Percentiles rank a stretch among this genome's conserved stretches.
Conservation (phyloP, 2,113 vertebrate genomes). For the Carassius gibelio region DNA sequence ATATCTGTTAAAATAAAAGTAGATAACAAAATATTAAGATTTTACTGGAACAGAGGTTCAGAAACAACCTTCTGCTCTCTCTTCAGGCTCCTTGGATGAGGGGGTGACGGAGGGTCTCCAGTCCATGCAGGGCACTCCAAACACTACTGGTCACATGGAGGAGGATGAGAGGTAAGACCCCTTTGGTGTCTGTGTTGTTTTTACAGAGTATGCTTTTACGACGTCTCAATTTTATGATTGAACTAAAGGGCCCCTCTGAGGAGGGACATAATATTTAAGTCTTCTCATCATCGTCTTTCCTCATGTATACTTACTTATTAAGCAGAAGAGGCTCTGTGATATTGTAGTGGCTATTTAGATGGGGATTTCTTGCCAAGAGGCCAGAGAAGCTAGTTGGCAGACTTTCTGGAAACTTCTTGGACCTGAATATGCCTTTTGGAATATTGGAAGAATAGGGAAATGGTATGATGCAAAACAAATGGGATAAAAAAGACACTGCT, state of each 20-base stretch:
- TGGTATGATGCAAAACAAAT: slow-evolving; percentile 57
- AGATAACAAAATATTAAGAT: neutral
- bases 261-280: slow-evolving; percentile 30
- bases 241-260: slow-evolving; percentile 10
- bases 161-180: slow-evolving; percentile 81
- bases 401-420: slow-evolving; percentile 57
- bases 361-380: slow-evolving; percentile 48
- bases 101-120: slow-evolving; percentile 83
- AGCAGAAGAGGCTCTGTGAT: slow-evolving; percentile 44
- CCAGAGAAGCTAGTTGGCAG: slow-evolving; percentile 58
- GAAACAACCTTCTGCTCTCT: slow-evolving; percentile 45
- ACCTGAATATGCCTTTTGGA: slow-evolving; percentile 47
- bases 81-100: slow-evolving; percentile 85
- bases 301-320: slow-evolving; percentile 47
- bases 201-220: slow-evolving; percentile 47
- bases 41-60: neutral
- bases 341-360: slow-evolving; percentile 58
- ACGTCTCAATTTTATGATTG: slow-evolving; percentile 47
- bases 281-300: slow-evolving; percentile 46
- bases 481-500: slow-evolving; percentile 47
- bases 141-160: slow-evolving; percentile 79
- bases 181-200: slow-evolving; percentile 31
- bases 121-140: slow-evolving; percentile 81
- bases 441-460: slow-evolving; percentile 49
- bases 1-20: neutral